Percentiles rank a stretch among this genome's conserved stretches.
Conservation (phyloP, 2,888 invertebrate species). For the Uloborus plumipes region DNA sequence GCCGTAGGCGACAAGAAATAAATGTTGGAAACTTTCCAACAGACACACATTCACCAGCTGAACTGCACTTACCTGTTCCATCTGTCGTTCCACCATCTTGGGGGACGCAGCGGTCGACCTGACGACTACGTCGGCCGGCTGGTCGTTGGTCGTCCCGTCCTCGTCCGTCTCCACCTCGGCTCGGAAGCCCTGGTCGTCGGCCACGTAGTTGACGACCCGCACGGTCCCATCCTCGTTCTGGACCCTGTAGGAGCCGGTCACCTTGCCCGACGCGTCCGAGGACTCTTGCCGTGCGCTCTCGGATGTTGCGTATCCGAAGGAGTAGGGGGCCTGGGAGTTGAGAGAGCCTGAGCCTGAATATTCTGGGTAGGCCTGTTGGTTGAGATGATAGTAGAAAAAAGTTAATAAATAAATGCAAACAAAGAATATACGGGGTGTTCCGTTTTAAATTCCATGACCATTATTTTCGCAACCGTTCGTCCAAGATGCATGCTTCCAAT, state of each 20-base stretch:
- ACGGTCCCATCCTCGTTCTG: conserved; percentile 52
- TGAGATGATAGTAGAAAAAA: too few species aligned
- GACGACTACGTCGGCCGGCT: conserved; percentile 46
- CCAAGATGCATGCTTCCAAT: too few species aligned
- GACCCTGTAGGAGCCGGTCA: conserved; percentile 54
- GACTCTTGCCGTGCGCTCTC: conserved; percentile 50
- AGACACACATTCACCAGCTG: too few species aligned
- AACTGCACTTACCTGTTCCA: too few species aligned
- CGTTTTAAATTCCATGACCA: too few species aligned
- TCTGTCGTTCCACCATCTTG: too few species aligned
- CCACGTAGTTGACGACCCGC: conserved; percentile 45
- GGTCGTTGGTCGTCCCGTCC: conserved; percentile 54
- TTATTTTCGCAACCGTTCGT: too few species aligned
- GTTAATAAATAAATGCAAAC: too few species aligned
- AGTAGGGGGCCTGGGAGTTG: conserved; percentile 51
- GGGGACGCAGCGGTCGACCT: conserved; percentile 34
- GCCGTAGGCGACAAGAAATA: too few species aligned
- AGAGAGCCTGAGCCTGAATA: conserved; percentile 12
- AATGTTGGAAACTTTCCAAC: too few species aligned
- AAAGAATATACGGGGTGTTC: too few species aligned
- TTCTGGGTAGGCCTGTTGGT: too few species aligned
- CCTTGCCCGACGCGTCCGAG: conserved; percentile 53
- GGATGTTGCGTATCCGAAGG: conserved; percentile 50
- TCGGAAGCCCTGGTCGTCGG: conserved; percentile 52
- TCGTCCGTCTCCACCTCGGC: conserved; percentile 62